phyloP scores from a whole-genome alignment of 2,797 vertebrate species.

The Psittacula echo region DNA sequence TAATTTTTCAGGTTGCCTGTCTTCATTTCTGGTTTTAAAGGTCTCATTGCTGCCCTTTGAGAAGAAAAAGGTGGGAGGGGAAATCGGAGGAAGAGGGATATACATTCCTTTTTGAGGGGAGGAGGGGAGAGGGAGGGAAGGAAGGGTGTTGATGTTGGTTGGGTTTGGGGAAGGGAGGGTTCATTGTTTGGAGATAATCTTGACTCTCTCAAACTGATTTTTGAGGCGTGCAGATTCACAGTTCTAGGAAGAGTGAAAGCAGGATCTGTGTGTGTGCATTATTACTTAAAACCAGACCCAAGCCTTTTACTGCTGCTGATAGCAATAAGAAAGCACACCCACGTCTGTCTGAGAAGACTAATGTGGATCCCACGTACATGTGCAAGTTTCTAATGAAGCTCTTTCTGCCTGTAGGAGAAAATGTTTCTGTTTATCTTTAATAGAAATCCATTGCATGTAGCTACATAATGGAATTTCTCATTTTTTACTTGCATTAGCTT shows the following conservation, averaged over 20 bases:
- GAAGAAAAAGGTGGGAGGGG: background rate
- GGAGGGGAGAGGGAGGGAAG: background rate
- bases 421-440: slow-evolving; percentile 37
- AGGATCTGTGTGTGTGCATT: background rate
- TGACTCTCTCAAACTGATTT: background rate
- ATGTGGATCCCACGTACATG: background rate
- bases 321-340: background rate
- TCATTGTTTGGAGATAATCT: background rate
- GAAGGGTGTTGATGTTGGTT: background rate
- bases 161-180: accelerated
- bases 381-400: background rate
- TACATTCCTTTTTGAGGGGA: background rate
- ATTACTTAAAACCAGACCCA: background rate
- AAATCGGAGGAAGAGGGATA: background rate
- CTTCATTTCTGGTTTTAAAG: background rate
- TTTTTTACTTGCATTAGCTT: slow-evolving; percentile 77
- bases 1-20: background rate
- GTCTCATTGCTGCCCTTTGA: background rate
- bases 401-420: background rate
- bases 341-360: background rate
- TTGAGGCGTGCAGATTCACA: background rate
- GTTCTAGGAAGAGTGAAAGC: background rate
- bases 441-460: slow-evolving; percentile 25
- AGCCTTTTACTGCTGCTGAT: background rate
- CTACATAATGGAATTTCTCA: slow-evolving; percentile 52